Base-by-base conservation (phyloP, 2,113 vertebrate genomes). In the Zosterops lateralis region DNA sequence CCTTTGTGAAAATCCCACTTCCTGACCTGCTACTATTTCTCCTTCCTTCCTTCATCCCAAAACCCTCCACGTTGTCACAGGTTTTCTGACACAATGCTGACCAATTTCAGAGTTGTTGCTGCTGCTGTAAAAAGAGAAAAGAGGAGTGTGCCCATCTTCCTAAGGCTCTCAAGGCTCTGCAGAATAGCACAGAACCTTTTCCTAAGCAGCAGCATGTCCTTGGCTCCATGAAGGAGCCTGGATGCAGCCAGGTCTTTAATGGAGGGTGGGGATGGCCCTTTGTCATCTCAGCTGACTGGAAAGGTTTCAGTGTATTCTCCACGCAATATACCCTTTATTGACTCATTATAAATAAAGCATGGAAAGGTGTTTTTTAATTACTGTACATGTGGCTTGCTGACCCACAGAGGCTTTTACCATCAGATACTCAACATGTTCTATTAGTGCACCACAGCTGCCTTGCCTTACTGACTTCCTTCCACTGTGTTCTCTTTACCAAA, bases 351-450 rank as follows among this genome's bases (percentile, higher is more conserved):
- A 94, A 94, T 78, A 90, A 85, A 84, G 53, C 29, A 17, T n/a
- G 42, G 70, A 73, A 84, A 95, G 54, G 42, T 80, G 92, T 84
- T 60, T 68, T 94, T 96, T 95, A 95, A 90, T 95, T 95, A 94
- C 84, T 38, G 29, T 54, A 73, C 79, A 44, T 20, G 47, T 42
- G 72, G 74, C 62, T 92, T 77, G 16, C 77, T 97, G 90, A 64
- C 51, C 42, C 64, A 83, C 60, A 68, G 71, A 86, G 40, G 32
- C 36, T 93, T 92, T 91, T 77, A 74, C 65, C 50, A 38, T 74
- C 89, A 77, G 62, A 66, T 54, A 70, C 10, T 83, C 92, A 76
- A 42, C 11, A 13, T 26, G 25, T n/a, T 93, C 95, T 90, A 81
- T 95, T 86, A 91, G 79, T 11, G 8, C 36, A 28, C 17, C 22